Evolutionary conservation across 2,797 vertebrate species (phyloP), one percentile per base, ranked within the genome.

Genomic region (Sebastes variabilis): DNA sequence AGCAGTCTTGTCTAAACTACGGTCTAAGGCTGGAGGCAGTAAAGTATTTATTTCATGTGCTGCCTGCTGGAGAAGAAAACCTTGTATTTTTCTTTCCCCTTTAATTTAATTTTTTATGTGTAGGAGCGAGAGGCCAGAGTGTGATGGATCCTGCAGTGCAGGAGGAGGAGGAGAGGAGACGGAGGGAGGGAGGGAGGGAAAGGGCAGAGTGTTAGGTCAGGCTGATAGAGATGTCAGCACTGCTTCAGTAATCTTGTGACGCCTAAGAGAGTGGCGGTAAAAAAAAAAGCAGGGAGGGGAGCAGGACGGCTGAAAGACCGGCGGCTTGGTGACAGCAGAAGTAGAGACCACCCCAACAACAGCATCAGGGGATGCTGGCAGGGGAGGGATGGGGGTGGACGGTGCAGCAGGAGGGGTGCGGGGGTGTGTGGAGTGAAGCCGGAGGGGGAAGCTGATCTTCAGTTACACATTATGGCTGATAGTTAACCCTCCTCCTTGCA

Each of bases 141-240:
- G 94, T 97, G 97, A 97, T 96, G 95, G 94, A 95, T 95, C 96
- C 96, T 94, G 93, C 92, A 94, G 95, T 86, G 92, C 87, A 84
- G 75, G 27, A 76, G 78, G 72, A 79, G 90, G 80, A 77, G 61
- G 8, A 5, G 70, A 29, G 70, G 66, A 75, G 60, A 22, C 66
- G 77, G 55, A 67, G 89, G 76, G 82, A 72, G 66, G 74, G 67
- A 22, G 77, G 81, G 82, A 84, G 89, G 84, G 76, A 88, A 83
- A 91, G 91, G 89, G 89, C 88, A 95, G 92, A 89, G 94, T 94
- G 94, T 95, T 93, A 95, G 95, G 94, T 95, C 89, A 90, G 87
- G 89, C 95, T 96, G 96, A 97, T 97, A 95, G 97, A 97, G 97
- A 97, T 94, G 95, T 97, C 96, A 96, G 96, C 94, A 88, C 92